Conservation (phyloP, 53 echinoderm and acorn worm species). For the Hippasteria phrygiana region DNA sequence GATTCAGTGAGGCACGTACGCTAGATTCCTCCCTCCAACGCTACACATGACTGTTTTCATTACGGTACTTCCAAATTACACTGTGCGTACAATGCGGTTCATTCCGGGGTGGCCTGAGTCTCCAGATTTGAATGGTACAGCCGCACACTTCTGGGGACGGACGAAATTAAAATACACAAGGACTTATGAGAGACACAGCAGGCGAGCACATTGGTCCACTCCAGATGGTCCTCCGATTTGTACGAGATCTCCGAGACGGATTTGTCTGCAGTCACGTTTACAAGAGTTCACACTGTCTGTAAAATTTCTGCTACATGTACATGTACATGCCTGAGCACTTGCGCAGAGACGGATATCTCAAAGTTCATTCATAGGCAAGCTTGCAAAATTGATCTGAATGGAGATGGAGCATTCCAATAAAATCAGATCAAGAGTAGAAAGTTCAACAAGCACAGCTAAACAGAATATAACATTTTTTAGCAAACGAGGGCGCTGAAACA, state of each 20-base stretch:
- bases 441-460: no score
- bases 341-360: no score
- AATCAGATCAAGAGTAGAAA: no score
- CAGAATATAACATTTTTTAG: no score
- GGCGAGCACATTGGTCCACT: not conserved
- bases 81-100: not conserved
- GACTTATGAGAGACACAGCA: conserved; percentile 1
- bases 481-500: no score
- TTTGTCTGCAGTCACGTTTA: conserved; percentile 5
- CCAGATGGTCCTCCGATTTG: conserved; percentile 10
- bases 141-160: no score
- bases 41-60: not conserved
- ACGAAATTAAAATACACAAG: not conserved
- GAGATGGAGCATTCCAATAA: no score
- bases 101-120: not conserved
- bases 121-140: no score
- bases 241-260: not conserved
- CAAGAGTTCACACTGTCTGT: not conserved
- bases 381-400: no score
- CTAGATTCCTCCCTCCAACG: not conserved
- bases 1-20: not conserved
- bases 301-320: not conserved
- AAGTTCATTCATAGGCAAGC: no score
- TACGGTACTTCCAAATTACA: not conserved
- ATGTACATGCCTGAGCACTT: no score